These are phyloP conservation scores for Plebejus anna DNA, from an alignment of 2,888 invertebrate genomes.

Conservation along the genomic window DNA sequence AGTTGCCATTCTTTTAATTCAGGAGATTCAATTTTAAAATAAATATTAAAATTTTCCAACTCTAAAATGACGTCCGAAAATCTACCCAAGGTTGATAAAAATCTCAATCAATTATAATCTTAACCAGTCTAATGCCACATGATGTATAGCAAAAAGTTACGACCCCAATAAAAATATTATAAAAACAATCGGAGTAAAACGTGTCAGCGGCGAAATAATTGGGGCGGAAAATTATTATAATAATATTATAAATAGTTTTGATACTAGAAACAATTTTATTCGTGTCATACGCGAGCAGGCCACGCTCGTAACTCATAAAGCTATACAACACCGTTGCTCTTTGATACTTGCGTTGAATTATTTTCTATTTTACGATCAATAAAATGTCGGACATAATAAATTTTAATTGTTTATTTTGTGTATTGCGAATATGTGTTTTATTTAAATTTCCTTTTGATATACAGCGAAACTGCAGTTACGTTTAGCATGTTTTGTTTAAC, in stretches of 20 bases:
- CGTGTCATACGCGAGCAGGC: slow-evolving; percentile 64
- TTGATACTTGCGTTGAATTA: slow-evolving; percentile 56
- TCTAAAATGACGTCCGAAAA: background rate
- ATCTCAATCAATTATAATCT: background rate
- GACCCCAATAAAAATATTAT: slow-evolving; percentile 31
- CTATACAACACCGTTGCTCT: slow-evolving; percentile 44
- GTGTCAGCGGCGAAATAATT: slow-evolving; percentile 74
- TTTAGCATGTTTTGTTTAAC: slow-evolving; percentile 19
- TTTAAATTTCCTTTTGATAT: slow-evolving; percentile 27
- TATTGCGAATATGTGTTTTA: slow-evolving; percentile 30
- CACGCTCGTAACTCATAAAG: slow-evolving; percentile 67
- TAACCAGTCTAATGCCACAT: slow-evolving; percentile 6
- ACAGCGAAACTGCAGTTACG: background rate
- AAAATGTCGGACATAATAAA: slow-evolving; percentile 33
- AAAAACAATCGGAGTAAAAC: slow-evolving; percentile 59
- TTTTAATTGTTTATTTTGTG: slow-evolving; percentile 33
- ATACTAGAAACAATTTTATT: slow-evolving; percentile 68
- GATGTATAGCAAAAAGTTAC: slow-evolving; percentile 24
- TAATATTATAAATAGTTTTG: slow-evolving; percentile 78
- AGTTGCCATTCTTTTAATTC: background rate
- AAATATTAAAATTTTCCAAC: background rate
- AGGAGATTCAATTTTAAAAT: background rate
- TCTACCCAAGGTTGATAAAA: background rate
- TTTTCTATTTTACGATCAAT: slow-evolving; percentile 30
- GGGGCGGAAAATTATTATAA: slow-evolving; percentile 76